Base-by-base conservation (phyloP, 2,888 invertebrate genomes). In the Pandemis corylana region DNA sequence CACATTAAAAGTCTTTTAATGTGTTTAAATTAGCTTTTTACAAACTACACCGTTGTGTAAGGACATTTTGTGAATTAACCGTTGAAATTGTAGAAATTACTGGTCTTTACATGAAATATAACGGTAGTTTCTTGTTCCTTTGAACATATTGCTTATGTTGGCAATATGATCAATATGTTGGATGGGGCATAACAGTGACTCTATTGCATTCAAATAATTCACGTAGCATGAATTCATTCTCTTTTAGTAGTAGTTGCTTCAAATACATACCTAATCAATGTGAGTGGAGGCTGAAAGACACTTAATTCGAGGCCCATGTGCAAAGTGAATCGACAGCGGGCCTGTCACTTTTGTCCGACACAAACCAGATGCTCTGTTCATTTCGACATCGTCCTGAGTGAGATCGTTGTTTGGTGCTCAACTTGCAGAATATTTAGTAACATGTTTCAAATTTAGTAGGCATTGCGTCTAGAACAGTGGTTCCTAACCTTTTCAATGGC, bases 211-310 rank as follows among this genome's bases (percentile, higher is more conserved):
- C 44, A 36, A 5, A 36, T 36, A 28, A 66, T 44, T 72, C 28
- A 44, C 20, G 41, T 13, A 12, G 28, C 13, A n/a, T 20, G 68
- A 42, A 68, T 20, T 20, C 28, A 42, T n/a, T 6, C 51, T 51
- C n/a, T 36, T 20, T 36, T 36, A 36, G 51, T 64, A 68, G 20
- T 63, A 49, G 41, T 28, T n/a, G 36, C 15, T 36, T 9, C 41
- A 44, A 70, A 51, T 65, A 51, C 61, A 42, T 64, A 13, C 64
- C 81, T 83, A 88, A 87, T 88, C 86, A 84, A 82, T 85, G 83
- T 81, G 87, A 89, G 88, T 87, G 86, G 84, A 82, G 85, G 85
- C 87, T 88, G 87, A 89, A 88, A 87, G 84, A 83, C 85, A 87
- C 86, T 89, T 85, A 82, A 86, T 83, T 80, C 76, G 82, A 83